Base-by-base conservation (phyloP, 1,140 invertebrate species). In the Oncopeltus fasciatus region DNA sequence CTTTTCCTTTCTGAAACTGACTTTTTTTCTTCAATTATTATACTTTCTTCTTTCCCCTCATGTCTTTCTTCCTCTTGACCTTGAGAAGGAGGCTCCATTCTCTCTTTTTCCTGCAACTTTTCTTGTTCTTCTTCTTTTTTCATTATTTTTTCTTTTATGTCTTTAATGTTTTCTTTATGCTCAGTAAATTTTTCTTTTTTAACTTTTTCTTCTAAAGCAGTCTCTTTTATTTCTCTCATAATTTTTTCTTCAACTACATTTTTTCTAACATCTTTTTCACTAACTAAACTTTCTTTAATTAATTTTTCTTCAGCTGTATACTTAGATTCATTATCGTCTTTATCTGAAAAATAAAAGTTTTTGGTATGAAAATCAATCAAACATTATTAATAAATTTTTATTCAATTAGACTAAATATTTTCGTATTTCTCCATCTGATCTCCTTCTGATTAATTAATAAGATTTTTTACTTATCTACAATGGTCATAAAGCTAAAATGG, bases 221-320 rank as follows among this genome's bases (percentile, higher is more conserved):
- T 72, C 2, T 71, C 47, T 21, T 49, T 49, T 2, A 49, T 49
- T 44, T 44, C 18, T 44, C 18, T 18, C 43, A 16, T 44, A 3
- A 21, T 2, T 49, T 49, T 49, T 49, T 49, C 47, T 18, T 49
- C 47, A 2, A 2, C 24, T 21, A 49, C 18, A 20, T 49, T n/a
- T 2, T 49, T 9, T 49, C 24, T 21, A 20, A 49, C 12, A 11
- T 20, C n/a, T 49, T 49, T 49, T 20, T 49, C 47, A 12, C 24
- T 26, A 24, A 14, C 83, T 9, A 82, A 83, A 14, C 18, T 73
- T 62, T 80, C 76, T 66, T 81, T 76, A 1, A 84, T 73, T 26
- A 78, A 79, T 68, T 86, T 86, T 67, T 86, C 84, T 71, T 87
- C 84, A 21, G 82, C 83, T 8, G 82, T 84, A 69, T 86, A 86